Conservation (phyloP, 2,888 invertebrate genomes). For the Polyploca ridens region DNA sequence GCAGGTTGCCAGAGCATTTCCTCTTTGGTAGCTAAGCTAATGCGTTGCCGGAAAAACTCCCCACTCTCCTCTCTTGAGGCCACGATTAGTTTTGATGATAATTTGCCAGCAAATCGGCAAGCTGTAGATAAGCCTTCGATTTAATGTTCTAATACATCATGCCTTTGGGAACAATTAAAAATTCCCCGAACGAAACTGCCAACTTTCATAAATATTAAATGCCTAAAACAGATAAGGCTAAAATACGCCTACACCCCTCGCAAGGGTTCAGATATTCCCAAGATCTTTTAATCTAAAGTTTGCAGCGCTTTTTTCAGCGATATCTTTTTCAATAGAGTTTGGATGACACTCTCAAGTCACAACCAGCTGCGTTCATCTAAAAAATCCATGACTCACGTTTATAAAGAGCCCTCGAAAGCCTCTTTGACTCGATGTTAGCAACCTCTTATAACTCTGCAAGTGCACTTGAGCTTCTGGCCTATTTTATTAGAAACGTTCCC, state of each 20-base stretch:
- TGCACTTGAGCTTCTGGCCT: conserved; percentile 52
- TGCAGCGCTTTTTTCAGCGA: conserved; percentile 9
- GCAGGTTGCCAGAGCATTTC: too few relatives aligned
- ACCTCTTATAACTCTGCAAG: conserved; percentile 44
- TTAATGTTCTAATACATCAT: too few relatives aligned
- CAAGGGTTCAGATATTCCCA: conserved; percentile 2
- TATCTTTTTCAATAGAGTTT: conserved; percentile 19
- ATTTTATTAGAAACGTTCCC: conserved; percentile 49
- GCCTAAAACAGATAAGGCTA: not conserved
- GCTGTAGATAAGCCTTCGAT: too few relatives aligned
- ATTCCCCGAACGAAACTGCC: not conserved
- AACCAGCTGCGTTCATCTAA: conserved; percentile 36
- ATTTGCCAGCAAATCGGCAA: too few relatives aligned
- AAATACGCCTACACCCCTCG: not conserved
- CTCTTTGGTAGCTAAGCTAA: too few relatives aligned
- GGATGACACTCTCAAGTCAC: conserved; percentile 32
- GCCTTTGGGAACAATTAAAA: too few relatives aligned
- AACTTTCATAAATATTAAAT: not conserved
- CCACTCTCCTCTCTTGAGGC: too few relatives aligned
- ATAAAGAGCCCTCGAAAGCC: conserved; percentile 48
- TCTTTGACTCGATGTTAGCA: conserved; percentile 50
- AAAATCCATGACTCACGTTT: conserved; percentile 58
- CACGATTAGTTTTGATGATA: too few relatives aligned
- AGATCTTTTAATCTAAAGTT: not conserved
- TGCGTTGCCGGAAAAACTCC: too few relatives aligned